phyloP scores from a whole-genome alignment of 2,888 invertebrate genomes.

The Drosophila borealis region DNA sequence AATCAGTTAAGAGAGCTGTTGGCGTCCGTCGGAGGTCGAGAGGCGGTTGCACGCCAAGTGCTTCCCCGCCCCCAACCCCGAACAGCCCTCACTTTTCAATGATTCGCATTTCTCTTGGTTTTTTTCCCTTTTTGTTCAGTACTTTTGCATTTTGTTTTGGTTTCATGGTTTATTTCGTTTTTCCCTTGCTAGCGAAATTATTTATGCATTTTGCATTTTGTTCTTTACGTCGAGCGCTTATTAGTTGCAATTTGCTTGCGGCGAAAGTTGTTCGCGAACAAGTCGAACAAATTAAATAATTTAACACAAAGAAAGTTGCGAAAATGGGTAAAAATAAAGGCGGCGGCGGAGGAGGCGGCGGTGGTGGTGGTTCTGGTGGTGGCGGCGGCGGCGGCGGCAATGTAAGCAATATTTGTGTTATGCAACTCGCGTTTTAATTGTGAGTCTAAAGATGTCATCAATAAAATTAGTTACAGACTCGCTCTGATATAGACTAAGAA shows the following conservation, averaged over 20 bases:
- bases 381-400: slow-evolving; percentile 79
- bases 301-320: slow-evolving; percentile 46
- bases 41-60: slow-evolving; percentile 2
- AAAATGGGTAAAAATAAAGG: slow-evolving; percentile 83
- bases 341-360: slow-evolving; percentile 68
- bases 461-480: background rate
- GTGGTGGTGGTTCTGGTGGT: slow-evolving; percentile 58
- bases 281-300: slow-evolving; percentile 55
- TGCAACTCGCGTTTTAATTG: slow-evolving; percentile 74
- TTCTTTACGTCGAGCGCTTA: slow-evolving; percentile 51
- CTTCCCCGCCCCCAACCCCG: background rate
- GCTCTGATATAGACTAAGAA: background rate
- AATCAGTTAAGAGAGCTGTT: slow-evolving; percentile 66
- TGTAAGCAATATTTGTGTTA: slow-evolving; percentile 84
- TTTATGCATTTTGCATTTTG: slow-evolving; percentile 66
- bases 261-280: slow-evolving; percentile 53
- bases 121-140: slow-evolving; percentile 18
- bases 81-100: slow-evolving; percentile 11
- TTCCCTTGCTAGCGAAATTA: slow-evolving; percentile 48
- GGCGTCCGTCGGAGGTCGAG: slow-evolving; percentile 45
- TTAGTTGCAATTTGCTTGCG: slow-evolving; percentile 72
- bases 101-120: slow-evolving; percentile 32
- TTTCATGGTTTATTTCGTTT: slow-evolving; percentile 55
- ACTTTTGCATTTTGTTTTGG: slow-evolving; percentile 61
- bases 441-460: slow-evolving; percentile 53